Evolutionary conservation across 2,888 invertebrate species (phyloP).

Genomic region (Melanophora roralis): DNA sequence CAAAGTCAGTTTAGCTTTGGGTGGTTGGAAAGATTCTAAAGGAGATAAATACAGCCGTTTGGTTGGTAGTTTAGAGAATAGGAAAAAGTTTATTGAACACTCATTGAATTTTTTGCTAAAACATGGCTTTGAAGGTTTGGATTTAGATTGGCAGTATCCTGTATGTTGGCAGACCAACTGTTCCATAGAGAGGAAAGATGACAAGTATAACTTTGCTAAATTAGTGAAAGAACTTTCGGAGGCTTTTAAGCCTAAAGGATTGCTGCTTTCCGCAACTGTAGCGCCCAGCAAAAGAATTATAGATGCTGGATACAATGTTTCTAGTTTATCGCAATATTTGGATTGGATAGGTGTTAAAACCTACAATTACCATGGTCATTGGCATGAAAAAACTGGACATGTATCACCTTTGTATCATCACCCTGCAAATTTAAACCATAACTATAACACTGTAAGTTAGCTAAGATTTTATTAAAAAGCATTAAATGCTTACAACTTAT

Average conservation of each 20-base stretch:
- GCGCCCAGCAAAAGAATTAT: conserved; percentile 92
- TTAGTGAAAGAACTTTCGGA: conserved; percentile 85
- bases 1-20: conserved; percentile 91
- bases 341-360: conserved; percentile 97
- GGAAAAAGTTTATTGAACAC: conserved; percentile 86
- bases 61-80: conserved; percentile 85
- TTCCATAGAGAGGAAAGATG: conserved; percentile 88
- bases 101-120: conserved; percentile 86
- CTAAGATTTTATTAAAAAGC: neutral
- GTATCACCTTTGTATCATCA: conserved; percentile 91
- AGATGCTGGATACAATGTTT: conserved; percentile 90
- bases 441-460: conserved; percentile 87
- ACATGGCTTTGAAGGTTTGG: conserved; percentile 92
- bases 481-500: too few relatives aligned
- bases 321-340: conserved; percentile 83
- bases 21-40: conserved; percentile 97
- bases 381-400: conserved; percentile 94
- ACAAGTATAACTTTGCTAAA: conserved; percentile 87
- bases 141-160: conserved; percentile 97
- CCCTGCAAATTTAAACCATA: conserved; percentile 87
- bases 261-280: conserved; percentile 89
- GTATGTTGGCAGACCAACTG: conserved; percentile 86
- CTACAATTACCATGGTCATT: conserved; percentile 94
- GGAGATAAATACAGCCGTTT: conserved; percentile 93
- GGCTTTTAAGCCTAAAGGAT: conserved; percentile 82